These are phyloP conservation scores for Amblyjoppa fuscipennis DNA, from an alignment of 2,888 invertebrate species.

Conservation along the genomic window DNA sequence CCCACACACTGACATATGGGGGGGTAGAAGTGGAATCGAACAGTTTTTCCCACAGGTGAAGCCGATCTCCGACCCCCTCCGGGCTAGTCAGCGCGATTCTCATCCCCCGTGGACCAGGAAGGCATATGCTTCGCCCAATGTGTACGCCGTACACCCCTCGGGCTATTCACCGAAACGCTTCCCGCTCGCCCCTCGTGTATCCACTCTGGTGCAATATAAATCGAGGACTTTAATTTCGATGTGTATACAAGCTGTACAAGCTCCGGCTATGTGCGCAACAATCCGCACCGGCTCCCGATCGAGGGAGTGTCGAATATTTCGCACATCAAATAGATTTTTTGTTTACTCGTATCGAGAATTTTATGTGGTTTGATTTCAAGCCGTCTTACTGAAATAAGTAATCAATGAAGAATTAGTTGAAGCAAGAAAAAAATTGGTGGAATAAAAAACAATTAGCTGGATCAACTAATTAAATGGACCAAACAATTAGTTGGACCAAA, in stretches of 20 bases:
- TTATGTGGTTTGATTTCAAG: background rate
- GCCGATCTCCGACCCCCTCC: constrained; percentile 21
- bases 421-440: too few relatives aligned
- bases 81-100: constrained; percentile 4
- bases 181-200: constrained; percentile 39
- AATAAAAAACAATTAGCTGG: too few relatives aligned
- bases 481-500: too few relatives aligned
- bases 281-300: background rate
- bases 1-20: constrained; percentile 25
- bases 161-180: constrained; percentile 36
- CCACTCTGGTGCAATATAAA: constrained; percentile 37
- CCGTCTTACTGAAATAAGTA: background rate
- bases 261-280: constrained; percentile 3
- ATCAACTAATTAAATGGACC: too few relatives aligned
- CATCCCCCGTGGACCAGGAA: constrained; percentile 48
- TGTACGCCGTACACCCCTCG: constrained; percentile 26
- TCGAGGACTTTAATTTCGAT: constrained; percentile 50
- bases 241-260: constrained; percentile 45
- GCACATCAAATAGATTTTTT: background rate
- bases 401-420: background rate
- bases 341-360: background rate
- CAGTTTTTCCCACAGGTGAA: constrained; percentile 52
- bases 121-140: constrained; percentile 56
- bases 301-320: background rate
- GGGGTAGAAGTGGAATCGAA: constrained; percentile 22